These are phyloP conservation scores for Ennomos fuscantarius DNA, from an alignment of 2,888 invertebrate species.

Conservation along the genomic window DNA sequence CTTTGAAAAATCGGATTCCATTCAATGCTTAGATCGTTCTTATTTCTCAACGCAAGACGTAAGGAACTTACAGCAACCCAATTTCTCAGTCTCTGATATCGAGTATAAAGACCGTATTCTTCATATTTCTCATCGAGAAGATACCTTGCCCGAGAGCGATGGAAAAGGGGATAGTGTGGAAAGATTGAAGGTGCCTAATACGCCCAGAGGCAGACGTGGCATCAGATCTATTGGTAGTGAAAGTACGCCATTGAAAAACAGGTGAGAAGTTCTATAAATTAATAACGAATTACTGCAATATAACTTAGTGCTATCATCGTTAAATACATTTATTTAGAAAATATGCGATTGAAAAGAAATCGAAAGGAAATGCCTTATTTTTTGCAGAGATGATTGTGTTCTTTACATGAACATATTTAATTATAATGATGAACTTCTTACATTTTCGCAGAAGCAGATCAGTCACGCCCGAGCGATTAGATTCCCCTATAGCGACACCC, in stretches of 20 bases:
- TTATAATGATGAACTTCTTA: background rate
- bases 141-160: background rate
- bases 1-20: background rate
- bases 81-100: conserved; percentile 15
- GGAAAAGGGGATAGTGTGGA: conserved; percentile 10
- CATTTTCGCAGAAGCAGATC: conserved; percentile 53
- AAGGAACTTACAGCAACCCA: conserved; percentile 7
- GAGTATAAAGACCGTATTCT: background rate
- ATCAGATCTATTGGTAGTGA: conserved; percentile 56
- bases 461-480: conserved; percentile 63
- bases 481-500: conserved; percentile 61
- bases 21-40: too few species aligned
- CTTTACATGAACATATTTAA: background rate
- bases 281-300: too few species aligned
- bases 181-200: conserved; percentile 50
- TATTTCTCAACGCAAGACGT: background rate
- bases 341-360: too few species aligned
- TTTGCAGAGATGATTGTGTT: too few species aligned
- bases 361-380: too few species aligned
- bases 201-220: conserved; percentile 61
- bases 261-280: conserved; percentile 46
- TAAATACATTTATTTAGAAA: too few species aligned
- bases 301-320: too few species aligned
- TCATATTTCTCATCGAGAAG: background rate
- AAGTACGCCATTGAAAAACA: conserved; percentile 57